A percentile compares a stretch with the other conserved stretches of the same genome.
phyloP scores from a whole-genome alignment of 2,888 invertebrate genomes.

The Drosophila colorata region DNA sequence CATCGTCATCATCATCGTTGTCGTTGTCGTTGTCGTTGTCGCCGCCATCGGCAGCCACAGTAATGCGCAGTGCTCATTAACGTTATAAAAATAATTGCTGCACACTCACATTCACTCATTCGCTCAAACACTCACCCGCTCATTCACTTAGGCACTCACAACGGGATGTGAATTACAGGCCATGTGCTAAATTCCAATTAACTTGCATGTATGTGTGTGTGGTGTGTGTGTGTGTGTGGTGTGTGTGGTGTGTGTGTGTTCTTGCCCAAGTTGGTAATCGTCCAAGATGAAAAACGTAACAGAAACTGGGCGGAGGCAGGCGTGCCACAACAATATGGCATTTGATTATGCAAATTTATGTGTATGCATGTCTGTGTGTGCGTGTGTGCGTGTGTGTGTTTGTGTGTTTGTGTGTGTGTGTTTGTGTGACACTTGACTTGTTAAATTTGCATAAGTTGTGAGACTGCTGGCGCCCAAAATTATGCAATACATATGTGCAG shows the following conservation, averaged over 20 bases:
- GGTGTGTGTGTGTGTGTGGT: constrained; percentile 11
- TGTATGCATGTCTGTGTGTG: constrained; percentile 16
- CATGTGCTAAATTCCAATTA: constrained; percentile 81
- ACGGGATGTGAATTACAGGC: constrained; percentile 59
- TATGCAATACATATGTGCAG: constrained; percentile 65
- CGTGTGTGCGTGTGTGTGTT: constrained; percentile 19
- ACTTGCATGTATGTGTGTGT: constrained; percentile 49
- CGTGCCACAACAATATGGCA: constrained; percentile 69
- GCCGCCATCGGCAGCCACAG: constrained; percentile 57
- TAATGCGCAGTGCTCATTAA: constrained; percentile 78
- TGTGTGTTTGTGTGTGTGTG: constrained; percentile 19
- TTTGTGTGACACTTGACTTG: constrained; percentile 68
- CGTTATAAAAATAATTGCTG: constrained; percentile 79
- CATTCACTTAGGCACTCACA: constrained; percentile 17
- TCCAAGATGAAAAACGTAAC: constrained; percentile 67
- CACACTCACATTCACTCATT: constrained; percentile 51
- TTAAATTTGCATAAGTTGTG: constrained; percentile 76
- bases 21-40: constrained; percentile 6
- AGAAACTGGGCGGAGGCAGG: constrained; percentile 21
- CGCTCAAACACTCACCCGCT: constrained; percentile 23
- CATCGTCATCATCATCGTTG: no score
- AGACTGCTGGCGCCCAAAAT: constrained; percentile 53
- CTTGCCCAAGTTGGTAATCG: constrained; percentile 71
- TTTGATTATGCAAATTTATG: constrained; percentile 77
- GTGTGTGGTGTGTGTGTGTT: constrained; percentile 10